Evolutionary conservation across 2,797 vertebrate species (phyloP).

Genomic region (Alca torda): DNA sequence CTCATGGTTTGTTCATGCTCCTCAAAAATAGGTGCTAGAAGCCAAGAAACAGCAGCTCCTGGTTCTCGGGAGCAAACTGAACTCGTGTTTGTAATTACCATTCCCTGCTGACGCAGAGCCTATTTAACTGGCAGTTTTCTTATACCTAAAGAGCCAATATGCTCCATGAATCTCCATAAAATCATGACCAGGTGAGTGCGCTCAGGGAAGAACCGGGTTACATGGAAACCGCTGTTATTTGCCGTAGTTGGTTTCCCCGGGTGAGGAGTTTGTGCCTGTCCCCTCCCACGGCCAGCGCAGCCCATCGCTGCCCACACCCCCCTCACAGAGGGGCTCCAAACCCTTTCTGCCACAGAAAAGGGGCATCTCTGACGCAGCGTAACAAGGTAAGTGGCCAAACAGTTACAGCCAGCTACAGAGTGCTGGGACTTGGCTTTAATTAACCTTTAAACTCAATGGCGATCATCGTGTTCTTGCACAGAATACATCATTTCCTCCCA

Average conservation of each 20-base stretch:
- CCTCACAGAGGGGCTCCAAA: fast-evolving
- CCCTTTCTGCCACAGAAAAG: background rate
- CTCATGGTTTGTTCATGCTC: slow-evolving; percentile 1
- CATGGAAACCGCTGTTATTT: background rate
- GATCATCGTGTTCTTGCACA: fast-evolving
- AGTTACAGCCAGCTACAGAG: background rate
- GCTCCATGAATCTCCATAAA: background rate
- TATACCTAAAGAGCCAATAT: fast-evolving
- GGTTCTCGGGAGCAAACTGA: background rate
- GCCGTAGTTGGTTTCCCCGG: background rate
- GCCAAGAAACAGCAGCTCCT: background rate
- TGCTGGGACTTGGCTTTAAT: background rate
- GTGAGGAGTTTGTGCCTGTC: background rate
- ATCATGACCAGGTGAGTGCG: fast-evolving
- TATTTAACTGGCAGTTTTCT: background rate
- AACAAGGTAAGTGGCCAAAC: background rate
- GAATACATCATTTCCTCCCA: background rate
- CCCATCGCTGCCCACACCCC: background rate
- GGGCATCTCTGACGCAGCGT: background rate
- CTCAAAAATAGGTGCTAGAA: background rate
- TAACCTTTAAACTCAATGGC: background rate
- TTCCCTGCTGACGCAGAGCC: background rate
- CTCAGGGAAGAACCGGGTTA: background rate
- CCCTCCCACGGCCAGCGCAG: background rate
- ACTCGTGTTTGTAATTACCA: background rate